Base-by-base conservation (phyloP, 2,888 invertebrate genomes). In the Labia minor region DNA sequence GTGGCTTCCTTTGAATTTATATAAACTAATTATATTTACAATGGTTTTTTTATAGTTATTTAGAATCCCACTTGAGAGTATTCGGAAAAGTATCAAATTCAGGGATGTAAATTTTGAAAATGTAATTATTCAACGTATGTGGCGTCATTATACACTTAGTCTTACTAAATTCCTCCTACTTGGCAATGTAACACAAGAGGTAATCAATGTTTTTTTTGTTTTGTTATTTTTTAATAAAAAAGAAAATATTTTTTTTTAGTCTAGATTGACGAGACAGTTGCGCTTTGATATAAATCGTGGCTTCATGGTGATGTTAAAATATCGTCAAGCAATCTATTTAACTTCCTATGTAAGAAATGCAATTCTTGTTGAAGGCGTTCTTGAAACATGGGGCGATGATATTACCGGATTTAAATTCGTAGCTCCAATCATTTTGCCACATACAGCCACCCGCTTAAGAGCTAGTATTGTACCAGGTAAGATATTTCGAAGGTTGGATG, bases 381-480 rank as follows among this genome's bases (percentile, higher is more conserved):
- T 49, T 49, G 49, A 49, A 49, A 49, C 49, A 8, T 49, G 49
- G 49, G 49, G 49, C 14, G 49, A 49, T 49, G 49, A 49, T 49
- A 10, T 49, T 8, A n/a, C 49, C 4, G 49, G 49, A 49, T 49
- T 49, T 14, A 49, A 49, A 49, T 49, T 49, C 14, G 16, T 49
- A 3, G 49, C 49, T n/a, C 49, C 49, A 3, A 14, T 49, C 2
- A 14, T 49, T 4, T 14, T 49, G n/a, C 14, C 49, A 4, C 49
- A 16, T 49, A 49, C 49, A 49, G 49, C 14, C 6, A 49, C 49
- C 14, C 14, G 49, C 3, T 49, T 49, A 49, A 49, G 49, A 49
- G 49, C 49, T 3, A 14, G 49, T 3, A 49, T 3, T 3, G 49
- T 49, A 49, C 49, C 49, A 49, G 49, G 49, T 49, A 49, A 8